These are phyloP conservation scores for Uria aalge DNA, from an alignment of 2,113 vertebrate genomes.

Conservation along the genomic window DNA sequence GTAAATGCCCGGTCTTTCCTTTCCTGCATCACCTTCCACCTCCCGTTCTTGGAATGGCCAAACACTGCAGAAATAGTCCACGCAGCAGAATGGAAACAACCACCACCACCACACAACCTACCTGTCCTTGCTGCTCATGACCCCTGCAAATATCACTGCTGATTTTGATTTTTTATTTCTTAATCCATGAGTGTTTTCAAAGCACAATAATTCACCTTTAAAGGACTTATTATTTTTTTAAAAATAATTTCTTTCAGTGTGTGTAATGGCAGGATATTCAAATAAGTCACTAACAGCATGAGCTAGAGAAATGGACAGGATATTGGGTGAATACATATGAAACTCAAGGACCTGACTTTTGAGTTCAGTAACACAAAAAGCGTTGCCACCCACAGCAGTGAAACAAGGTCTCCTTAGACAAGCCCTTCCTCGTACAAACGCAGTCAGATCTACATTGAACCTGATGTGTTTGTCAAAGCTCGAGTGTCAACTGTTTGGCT, in stretches of 20 bases:
- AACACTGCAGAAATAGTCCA: not conserved
- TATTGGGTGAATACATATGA: accelerated
- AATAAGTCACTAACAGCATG: not conserved
- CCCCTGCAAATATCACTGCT: not conserved
- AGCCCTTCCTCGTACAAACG: not conserved
- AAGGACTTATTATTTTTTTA: accelerated
- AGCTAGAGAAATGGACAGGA: not conserved
- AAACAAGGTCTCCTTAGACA: not conserved
- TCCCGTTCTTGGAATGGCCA: not conserved
- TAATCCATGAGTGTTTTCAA: not conserved
- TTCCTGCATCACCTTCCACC: not conserved
- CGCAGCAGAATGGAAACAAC: not conserved
- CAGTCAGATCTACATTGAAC: not conserved
- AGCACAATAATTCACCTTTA: not conserved
- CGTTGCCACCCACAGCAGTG: not conserved
- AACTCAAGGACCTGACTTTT: not conserved
- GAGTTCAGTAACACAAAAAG: not conserved
- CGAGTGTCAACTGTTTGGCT: not conserved
- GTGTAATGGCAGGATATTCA: not conserved
- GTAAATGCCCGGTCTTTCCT: not conserved
- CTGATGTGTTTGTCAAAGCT: not conserved
- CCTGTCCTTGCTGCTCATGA: not conserved
- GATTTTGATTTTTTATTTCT: not conserved
- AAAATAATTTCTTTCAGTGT: not conserved
- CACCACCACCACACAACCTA: accelerated